Percentiles rank a stretch among this genome's conserved stretches.
phyloP scores from a whole-genome alignment of 2,888 invertebrate species.

The Sarcophaga subvicina region DNA sequence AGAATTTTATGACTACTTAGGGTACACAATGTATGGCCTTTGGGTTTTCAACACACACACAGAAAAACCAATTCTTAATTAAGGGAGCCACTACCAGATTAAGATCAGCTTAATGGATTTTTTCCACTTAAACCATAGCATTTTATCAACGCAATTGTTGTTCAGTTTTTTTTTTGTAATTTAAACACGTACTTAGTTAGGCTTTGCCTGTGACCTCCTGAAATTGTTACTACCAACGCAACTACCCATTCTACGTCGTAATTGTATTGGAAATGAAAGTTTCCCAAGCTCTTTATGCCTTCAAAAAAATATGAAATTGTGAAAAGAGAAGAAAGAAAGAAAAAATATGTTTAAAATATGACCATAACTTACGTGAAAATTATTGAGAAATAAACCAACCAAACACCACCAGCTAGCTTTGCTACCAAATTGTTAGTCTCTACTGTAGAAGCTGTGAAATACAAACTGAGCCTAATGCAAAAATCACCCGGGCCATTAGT shows the following conservation, averaged over 20 bases:
- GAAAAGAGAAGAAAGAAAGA: neutral
- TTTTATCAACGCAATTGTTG: slow-evolving; percentile 21
- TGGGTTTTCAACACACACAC: neutral
- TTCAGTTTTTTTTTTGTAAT: slow-evolving; percentile 2
- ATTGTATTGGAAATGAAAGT: slow-evolving; percentile 48
- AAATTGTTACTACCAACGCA: neutral
- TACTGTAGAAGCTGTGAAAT: slow-evolving; percentile 66
- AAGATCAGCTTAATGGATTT: slow-evolving; percentile 35
- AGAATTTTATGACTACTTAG: neutral
- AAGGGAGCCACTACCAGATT: slow-evolving; percentile 2
- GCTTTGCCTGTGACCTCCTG: slow-evolving; percentile 24
- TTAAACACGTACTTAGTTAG: slow-evolving; percentile 23
- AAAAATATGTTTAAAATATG: slow-evolving; percentile 67
- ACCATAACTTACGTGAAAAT: slow-evolving; percentile 80
- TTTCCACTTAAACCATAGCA: neutral
- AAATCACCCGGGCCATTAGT: slow-evolving; percentile 45
- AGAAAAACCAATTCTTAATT: slow-evolving; percentile 27
- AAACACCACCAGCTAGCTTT: slow-evolving; percentile 46
- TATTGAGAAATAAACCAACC: slow-evolving; percentile 70
- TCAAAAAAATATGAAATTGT: neutral
- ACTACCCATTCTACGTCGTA: neutral
- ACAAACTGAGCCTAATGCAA: slow-evolving; percentile 55
- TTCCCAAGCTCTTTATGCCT: slow-evolving; percentile 50
- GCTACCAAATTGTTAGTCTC: slow-evolving; percentile 66
- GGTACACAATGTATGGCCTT: neutral